Evolutionary conservation across 1,140 invertebrate species (phyloP).

Genomic region (Sinella curviseta): DNA sequence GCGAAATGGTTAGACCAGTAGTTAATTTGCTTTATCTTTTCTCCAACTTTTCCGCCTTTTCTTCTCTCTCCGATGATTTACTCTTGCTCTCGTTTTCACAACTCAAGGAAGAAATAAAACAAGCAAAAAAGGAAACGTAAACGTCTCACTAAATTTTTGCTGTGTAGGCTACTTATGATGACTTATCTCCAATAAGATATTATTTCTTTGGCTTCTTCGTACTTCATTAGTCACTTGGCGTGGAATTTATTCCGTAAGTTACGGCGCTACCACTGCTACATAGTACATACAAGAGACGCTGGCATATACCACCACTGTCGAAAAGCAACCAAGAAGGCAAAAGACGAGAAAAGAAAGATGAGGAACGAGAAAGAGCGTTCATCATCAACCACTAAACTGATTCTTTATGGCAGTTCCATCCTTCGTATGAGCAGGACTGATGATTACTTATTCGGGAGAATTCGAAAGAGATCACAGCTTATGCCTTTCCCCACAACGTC

Average conservation of each 20-base stretch:
- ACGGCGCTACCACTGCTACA: not conserved
- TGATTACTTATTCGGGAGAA: no score
- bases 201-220: conserved; percentile 6
- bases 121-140: not conserved
- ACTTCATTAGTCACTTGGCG: conserved; percentile 7
- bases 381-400: not conserved
- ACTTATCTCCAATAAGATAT: conserved; percentile 19
- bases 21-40: conserved; percentile 27
- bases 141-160: conserved; percentile 14
- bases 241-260: conserved; percentile 4
- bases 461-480: no score
- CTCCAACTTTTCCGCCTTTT: not conserved
- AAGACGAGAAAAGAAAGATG: not conserved
- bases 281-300: no score
- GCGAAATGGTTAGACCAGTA: not conserved
- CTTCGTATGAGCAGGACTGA: no score
- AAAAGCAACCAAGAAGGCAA: not conserved
- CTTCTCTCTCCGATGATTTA: conserved; percentile 17
- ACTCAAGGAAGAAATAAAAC: conserved; percentile 18
- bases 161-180: conserved; percentile 4
- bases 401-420: not conserved
- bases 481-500: no score
- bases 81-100: not conserved
- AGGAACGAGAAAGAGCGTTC: conserved; percentile 9
- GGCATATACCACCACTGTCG: no score